Percentiles rank a stretch among this genome's conserved stretches.
These are phyloP conservation scores for Oscheius myriophilus DNA, from an alignment of 2,888 invertebrate genomes.

Conservation along the genomic window DNA sequence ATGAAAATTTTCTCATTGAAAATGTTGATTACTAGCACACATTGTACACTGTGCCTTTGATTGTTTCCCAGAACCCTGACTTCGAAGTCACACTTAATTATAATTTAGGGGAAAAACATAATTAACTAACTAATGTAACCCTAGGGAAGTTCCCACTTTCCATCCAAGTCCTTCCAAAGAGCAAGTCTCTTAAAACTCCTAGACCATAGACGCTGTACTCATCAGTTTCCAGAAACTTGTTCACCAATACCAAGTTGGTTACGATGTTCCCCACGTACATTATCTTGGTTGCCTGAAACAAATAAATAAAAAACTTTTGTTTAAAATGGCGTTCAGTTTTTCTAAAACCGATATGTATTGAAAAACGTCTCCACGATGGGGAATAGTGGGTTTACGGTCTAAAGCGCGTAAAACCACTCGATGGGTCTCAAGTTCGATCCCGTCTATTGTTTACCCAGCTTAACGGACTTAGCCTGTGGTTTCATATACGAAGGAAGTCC, in stretches of 20 bases:
- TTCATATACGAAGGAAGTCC: too few species aligned
- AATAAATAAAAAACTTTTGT: background rate
- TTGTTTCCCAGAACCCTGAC: slow-evolving; percentile 70
- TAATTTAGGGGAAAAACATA: background rate
- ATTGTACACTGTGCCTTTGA: slow-evolving; percentile 69
- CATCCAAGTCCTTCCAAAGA: slow-evolving; percentile 68
- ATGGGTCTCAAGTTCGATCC: too few species aligned
- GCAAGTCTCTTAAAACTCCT: slow-evolving; percentile 67
- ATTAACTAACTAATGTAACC: slow-evolving; percentile 53
- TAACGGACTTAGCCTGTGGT: too few species aligned
- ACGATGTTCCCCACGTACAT: slow-evolving; percentile 69
- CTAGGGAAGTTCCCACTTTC: slow-evolving; percentile 69
- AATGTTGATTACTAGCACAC: slow-evolving; percentile 70
- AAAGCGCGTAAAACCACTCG: too few species aligned
- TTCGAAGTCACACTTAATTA: slow-evolving; percentile 67
- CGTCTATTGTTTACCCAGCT: too few species aligned
- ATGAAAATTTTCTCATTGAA: slow-evolving; percentile 70
- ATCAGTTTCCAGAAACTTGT: slow-evolving; percentile 70
- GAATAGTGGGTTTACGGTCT: too few species aligned
- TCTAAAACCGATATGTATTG: background rate
- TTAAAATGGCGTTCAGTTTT: background rate
- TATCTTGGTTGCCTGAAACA: slow-evolving; percentile 66
- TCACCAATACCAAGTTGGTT: slow-evolving; percentile 67
- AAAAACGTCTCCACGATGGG: too few species aligned
- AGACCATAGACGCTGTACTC: slow-evolving; percentile 68